Evolutionary conservation across 2,888 invertebrate species (phyloP), one percentile per base, ranked within the genome.

Genomic region (Shargacucullia verbasci): DNA sequence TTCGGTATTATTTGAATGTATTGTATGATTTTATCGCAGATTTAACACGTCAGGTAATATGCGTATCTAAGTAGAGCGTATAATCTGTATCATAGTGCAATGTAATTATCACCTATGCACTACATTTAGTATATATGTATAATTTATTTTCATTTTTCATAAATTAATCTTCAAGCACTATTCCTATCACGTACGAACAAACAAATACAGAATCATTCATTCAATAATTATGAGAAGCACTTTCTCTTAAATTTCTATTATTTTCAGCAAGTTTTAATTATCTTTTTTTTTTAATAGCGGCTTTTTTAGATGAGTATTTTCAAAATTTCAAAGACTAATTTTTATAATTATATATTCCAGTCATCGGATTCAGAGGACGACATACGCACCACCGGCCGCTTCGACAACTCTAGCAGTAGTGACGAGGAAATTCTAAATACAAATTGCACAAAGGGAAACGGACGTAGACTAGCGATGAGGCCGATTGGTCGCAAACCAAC

Each of bases 381-480:
- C 66, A 81, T 88, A 58, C 85, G 85, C 48, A 80, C 86, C 71
- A 79, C 87, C 66, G 88, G 84, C 59, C 89, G 80, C 67, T 88
- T 87, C 76, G 87, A 91, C 54, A 88, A 85, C 60, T 90, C 90
- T 10, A 92, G 92, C 80, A 91, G 90, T 72, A 88, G 90, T 83
- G 94, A 92, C 70, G 94, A 93, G 40, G 92, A 93, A 39, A 88
- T 91, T 68, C 75, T 88, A 58, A 88, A 89, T 78, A 82, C 87
- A 47, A 89, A 86, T 76, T 76, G 84, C 74, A 79, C 82, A 62
- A 81, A 82, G 59, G 79, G 82, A 59, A 80, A 81, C 47, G 86
- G 86, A 67, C 86, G 85, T 37, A 85, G 92, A 11, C 86, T 93
- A 41, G 88, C 93, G 10, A 91, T 93, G 89, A 91, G 91, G 76